A percentile compares a stretch with the other conserved stretches of the same genome.
Evolutionary conservation across 2,797 vertebrate species (phyloP).

Genomic region (Nannoperca obscura): DNA sequence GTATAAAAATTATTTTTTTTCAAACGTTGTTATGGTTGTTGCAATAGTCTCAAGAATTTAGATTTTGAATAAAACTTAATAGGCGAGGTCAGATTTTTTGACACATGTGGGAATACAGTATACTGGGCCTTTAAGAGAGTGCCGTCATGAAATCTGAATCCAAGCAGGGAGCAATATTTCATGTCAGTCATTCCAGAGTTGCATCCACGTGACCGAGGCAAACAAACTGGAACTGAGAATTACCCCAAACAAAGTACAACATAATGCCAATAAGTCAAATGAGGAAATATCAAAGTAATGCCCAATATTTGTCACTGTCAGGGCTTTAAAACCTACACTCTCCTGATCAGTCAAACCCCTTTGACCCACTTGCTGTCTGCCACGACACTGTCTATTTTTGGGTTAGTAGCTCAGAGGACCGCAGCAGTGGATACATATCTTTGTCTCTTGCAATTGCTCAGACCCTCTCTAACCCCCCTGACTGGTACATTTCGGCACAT

Average conservation of each 20-base stretch:
- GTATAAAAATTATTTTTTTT: neutral
- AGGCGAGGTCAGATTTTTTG: neutral
- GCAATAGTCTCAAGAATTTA: slow-evolving; percentile 1
- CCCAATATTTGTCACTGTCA: slow-evolving; percentile 11
- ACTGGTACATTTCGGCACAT: slow-evolving; percentile 49
- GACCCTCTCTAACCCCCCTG: slow-evolving; percentile 45
- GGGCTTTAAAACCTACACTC: slow-evolving; percentile 17
- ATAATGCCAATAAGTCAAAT: neutral
- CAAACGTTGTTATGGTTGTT: neutral
- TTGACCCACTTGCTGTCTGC: slow-evolving; percentile 72
- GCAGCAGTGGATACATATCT: slow-evolving; percentile 72
- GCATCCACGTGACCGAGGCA: slow-evolving; percentile 37
- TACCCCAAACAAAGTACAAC: slow-evolving; percentile 1
- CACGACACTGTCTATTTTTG: slow-evolving; percentile 86
- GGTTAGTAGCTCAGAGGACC: slow-evolving; percentile 76
- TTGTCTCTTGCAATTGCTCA: slow-evolving; percentile 59
- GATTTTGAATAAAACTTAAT: slow-evolving; percentile 7
- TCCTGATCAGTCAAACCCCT: slow-evolving; percentile 29
- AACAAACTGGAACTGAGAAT: slow-evolving; percentile 31
- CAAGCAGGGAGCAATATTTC: slow-evolving; percentile 48
- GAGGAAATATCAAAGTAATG: neutral
- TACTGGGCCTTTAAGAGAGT: slow-evolving; percentile 76
- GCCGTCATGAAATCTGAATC: slow-evolving; percentile 81
- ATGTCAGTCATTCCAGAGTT: slow-evolving; percentile 58
- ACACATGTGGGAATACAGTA: slow-evolving; percentile 5